Conservation (phyloP, 2,888 invertebrate species). For the Mermis nigrescens region DNA sequence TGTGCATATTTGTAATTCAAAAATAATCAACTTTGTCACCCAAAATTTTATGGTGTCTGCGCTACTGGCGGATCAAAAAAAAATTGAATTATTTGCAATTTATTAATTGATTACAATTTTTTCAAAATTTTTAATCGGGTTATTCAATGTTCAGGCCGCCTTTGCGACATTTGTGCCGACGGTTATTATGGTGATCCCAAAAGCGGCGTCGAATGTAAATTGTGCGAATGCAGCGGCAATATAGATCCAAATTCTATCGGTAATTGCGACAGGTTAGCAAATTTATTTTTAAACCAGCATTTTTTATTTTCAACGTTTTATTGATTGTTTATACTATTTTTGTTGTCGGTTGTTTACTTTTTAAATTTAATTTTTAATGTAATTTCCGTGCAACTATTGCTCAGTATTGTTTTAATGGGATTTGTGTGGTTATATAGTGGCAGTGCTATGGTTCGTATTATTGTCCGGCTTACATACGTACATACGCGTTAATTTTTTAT, state of each 20-base stretch:
- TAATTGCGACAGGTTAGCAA: slow-evolving; percentile 57
- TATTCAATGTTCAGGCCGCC: slow-evolving; percentile 44
- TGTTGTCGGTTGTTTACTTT: too few relatives aligned
- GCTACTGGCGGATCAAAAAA: background rate
- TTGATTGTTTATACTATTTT: too few relatives aligned
- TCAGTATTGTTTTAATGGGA: too few relatives aligned
- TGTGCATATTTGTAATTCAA: too few relatives aligned
- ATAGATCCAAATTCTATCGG: slow-evolving; percentile 75
- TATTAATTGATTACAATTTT: background rate
- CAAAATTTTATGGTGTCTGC: too few relatives aligned
- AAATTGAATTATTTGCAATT: background rate
- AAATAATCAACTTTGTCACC: too few relatives aligned
- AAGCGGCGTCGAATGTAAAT: slow-evolving; percentile 40
- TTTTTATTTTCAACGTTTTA: background rate
- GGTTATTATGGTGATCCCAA: slow-evolving; percentile 79
- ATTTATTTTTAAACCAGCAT: too few relatives aligned
- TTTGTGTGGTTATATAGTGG: too few relatives aligned
- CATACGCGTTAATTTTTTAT: too few relatives aligned
- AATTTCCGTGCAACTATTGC: too few relatives aligned
- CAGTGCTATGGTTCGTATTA: too few relatives aligned
- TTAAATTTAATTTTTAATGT: background rate
- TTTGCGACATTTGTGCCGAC: slow-evolving; percentile 81
- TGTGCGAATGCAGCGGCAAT: slow-evolving; percentile 41
- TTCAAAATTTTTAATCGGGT: background rate
- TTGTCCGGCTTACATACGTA: too few relatives aligned